Conservation (phyloP, 2,113 vertebrate genomes). For the Bufo bufo region DNA sequence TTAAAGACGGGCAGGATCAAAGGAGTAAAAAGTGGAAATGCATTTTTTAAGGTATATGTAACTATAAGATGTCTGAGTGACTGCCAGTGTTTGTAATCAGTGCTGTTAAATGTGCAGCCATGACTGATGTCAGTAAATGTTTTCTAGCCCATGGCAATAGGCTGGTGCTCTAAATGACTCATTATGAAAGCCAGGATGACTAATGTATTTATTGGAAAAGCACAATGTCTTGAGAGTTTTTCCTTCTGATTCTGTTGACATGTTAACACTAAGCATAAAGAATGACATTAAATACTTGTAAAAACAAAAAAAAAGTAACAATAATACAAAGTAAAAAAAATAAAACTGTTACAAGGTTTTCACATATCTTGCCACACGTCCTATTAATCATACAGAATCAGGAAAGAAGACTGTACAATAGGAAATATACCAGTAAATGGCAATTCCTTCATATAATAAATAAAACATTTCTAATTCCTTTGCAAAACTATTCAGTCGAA, state of each 20-base stretch:
- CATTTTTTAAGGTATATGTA: constrained; percentile 71
- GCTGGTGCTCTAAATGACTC: constrained; percentile 72
- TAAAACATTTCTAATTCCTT: no score
- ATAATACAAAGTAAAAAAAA: not conserved
- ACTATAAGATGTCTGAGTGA: constrained; percentile 72
- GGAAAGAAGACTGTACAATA: not conserved
- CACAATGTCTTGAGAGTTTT: constrained; percentile 49
- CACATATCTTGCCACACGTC: not conserved
- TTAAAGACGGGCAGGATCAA: constrained; percentile 73
- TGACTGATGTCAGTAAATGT: constrained; percentile 75
- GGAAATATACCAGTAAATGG: not conserved
- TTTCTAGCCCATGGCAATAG: constrained; percentile 68
- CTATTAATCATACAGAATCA: not conserved
- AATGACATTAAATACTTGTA: constrained; percentile 33
- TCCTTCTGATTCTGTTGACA: constrained; percentile 45
- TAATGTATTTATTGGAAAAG: constrained; percentile 57
- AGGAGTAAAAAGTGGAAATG: constrained; percentile 71
- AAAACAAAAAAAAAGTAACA: not conserved
- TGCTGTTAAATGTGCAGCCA: constrained; percentile 71
- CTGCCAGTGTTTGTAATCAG: constrained; percentile 74
- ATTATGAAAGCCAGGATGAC: constrained; percentile 63
- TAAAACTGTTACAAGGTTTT: not conserved
- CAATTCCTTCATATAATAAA: no score
- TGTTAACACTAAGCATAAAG: constrained; percentile 51
- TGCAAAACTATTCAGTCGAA: no score